These are phyloP conservation scores for Silurus glanis DNA, from an alignment of 2,113 vertebrate species.

Conservation along the genomic window DNA sequence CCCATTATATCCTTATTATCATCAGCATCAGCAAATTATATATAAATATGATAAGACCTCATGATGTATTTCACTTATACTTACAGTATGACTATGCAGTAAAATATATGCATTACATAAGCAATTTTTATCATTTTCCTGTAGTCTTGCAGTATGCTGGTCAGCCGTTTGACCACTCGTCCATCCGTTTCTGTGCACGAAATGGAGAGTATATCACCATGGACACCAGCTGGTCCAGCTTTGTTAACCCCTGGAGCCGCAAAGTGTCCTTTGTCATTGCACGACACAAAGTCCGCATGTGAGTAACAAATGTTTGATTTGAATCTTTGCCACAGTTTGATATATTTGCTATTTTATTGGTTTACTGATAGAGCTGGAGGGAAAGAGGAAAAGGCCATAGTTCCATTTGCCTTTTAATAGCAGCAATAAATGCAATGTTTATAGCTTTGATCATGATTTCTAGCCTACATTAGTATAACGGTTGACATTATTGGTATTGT, in stretches of 20 bases:
- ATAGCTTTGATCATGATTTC: background rate
- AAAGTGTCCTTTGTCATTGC: conserved; percentile 95
- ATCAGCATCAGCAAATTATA: background rate
- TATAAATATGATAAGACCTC: background rate
- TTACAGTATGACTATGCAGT: background rate
- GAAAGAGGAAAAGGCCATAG: background rate
- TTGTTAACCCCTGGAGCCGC: conserved; percentile 93
- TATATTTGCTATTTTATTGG: background rate
- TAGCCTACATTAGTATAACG: background rate
- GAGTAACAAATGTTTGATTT: conserved; percentile 63
- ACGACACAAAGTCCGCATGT: conserved; percentile 94
- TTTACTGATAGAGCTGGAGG: background rate
- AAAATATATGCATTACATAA: background rate
- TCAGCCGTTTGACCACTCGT: conserved; percentile 92
- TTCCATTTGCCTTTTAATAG: background rate
- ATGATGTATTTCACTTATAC: background rate
- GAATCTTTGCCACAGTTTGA: background rate
- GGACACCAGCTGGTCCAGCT: conserved; percentile 97
- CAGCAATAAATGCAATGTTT: background rate
- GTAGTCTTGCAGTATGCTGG: conserved; percentile 86
- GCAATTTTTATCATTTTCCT: background rate
- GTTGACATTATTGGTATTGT: too few relatives aligned
- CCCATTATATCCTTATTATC: background rate
- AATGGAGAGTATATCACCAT: conserved; percentile 92
- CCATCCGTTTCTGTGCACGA: conserved; percentile 86